Evolutionary conservation across 2,888 invertebrate species (phyloP).

Genomic region (Lepidochrysops patricia): DNA sequence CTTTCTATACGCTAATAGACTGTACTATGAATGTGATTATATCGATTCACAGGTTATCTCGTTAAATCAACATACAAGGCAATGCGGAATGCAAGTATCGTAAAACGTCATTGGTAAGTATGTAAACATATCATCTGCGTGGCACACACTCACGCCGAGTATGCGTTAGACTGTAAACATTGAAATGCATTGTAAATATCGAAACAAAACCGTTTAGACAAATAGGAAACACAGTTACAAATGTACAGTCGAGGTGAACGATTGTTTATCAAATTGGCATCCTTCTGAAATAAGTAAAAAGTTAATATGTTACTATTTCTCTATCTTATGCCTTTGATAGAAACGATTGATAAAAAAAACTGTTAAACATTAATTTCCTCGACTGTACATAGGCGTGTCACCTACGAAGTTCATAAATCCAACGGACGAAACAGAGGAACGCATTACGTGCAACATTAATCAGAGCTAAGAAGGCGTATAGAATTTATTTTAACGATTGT

Average conservation of each 20-base stretch:
- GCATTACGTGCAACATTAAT: slow-evolving; percentile 69
- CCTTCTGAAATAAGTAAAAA: too few species aligned
- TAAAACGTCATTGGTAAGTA: slow-evolving; percentile 7
- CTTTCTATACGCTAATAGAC: too few species aligned
- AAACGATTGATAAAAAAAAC: too few species aligned
- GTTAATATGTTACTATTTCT: too few species aligned
- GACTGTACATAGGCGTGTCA: slow-evolving; percentile 14
- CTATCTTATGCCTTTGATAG: too few species aligned
- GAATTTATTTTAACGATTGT: slow-evolving; percentile 74
- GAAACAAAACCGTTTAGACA: slow-evolving; percentile 22
- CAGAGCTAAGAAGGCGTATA: slow-evolving; percentile 71
- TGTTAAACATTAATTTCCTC: background rate
- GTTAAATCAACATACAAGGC: background rate
- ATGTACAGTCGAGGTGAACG: background rate
- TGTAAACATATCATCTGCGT: background rate
- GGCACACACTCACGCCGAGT: background rate
- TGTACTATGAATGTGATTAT: too few species aligned
- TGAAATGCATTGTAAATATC: background rate
- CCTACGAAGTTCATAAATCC: slow-evolving; percentile 52
- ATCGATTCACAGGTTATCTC: background rate
- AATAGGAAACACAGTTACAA: slow-evolving; percentile 30
- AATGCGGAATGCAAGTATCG: slow-evolving; percentile 10
- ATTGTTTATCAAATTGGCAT: background rate
- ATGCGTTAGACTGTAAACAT: background rate
- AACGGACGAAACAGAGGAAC: slow-evolving; percentile 63